These are phyloP conservation scores for Lathronympha strigana DNA, from an alignment of 2,888 invertebrate genomes.

Conservation along the genomic window DNA sequence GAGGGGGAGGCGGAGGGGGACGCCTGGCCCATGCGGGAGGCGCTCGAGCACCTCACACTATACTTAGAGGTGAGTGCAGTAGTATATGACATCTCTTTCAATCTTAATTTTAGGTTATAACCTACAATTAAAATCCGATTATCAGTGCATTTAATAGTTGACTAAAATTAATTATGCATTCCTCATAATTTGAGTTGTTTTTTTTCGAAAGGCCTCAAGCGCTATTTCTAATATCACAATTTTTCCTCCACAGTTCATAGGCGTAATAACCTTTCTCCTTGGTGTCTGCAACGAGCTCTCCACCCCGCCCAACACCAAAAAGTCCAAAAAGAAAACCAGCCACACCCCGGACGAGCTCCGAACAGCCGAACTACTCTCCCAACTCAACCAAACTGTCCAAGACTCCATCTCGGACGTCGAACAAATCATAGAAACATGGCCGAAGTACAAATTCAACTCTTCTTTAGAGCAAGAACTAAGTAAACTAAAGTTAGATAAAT, in stretches of 20 bases:
- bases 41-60: constrained; percentile 83
- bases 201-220: too few relatives aligned
- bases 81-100: too few relatives aligned
- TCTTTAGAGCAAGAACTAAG: constrained; percentile 69
- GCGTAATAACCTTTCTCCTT: constrained; percentile 82
- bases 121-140: too few relatives aligned
- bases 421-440: constrained; percentile 73
- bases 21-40: constrained; percentile 75
- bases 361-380: constrained; percentile 61
- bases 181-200: too few relatives aligned
- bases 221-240: too few relatives aligned
- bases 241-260: constrained; percentile 79
- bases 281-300: constrained; percentile 82
- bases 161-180: too few relatives aligned
- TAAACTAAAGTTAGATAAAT: constrained; percentile 65
- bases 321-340: constrained; percentile 83
- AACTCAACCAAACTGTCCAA: constrained; percentile 66
- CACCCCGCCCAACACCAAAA: constrained; percentile 79
- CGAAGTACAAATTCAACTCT: constrained; percentile 58
- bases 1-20: constrained; percentile 46
- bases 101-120: too few relatives aligned
- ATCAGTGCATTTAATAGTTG: too few relatives aligned
- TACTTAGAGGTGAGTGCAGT: constrained; percentile 86
- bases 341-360: constrained; percentile 75
- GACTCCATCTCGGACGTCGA: constrained; percentile 67